Evolutionary conservation across 2,113 vertebrate genomes (phyloP), one percentile per base, ranked within the genome.

Genomic region (Sigmodon hispidus): DNA sequence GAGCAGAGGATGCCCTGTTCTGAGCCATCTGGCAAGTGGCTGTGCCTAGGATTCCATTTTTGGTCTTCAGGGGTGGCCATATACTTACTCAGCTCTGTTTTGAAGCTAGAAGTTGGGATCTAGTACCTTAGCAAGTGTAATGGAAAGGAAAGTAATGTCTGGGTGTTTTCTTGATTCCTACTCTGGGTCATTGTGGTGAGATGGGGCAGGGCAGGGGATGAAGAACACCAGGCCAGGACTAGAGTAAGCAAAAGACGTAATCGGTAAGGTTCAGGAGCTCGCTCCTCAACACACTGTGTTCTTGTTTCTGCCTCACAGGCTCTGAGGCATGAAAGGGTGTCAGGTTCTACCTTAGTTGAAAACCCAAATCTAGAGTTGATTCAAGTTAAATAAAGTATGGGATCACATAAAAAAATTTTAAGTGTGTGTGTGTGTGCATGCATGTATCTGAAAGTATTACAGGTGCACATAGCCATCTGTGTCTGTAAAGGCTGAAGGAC

Each of bases 301-400:
- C 48, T 57, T 15, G n/a, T 24, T 34, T 12, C 70, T 50, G 57
- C 70, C 22, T 95, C 76, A 75, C 5, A 57, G 61, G 26, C 84
- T 84, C 43, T 3, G 36, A 80, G 75, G 80, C 63, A 75, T 5
- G 52, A 84, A 34, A 19, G 19, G 22, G 36, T 11, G 15, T 59
- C 61, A 31, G 63, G 31, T 50, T 84, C 34, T 55, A 1, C 70
- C 6, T 43, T 52, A 57, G 88, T 50, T 57, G 36, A 73, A 83
- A 85, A 94, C 52, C 63, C 92, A 88, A 90, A 69, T 81, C 69
- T 93, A 91, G 79, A 87, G 43, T 87, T 59, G 77, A 73, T 87
- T 77, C 91, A 88, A 59, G 57, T 94, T 94, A 96, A 96, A 95
- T 95, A 93, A n/a, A 96, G 52, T 76, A 70, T 76, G 34, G 40